Evolutionary conservation across 2,888 invertebrate genomes (phyloP), one percentile per base, ranked within the genome.

Genomic region (Rosalia funebris): DNA sequence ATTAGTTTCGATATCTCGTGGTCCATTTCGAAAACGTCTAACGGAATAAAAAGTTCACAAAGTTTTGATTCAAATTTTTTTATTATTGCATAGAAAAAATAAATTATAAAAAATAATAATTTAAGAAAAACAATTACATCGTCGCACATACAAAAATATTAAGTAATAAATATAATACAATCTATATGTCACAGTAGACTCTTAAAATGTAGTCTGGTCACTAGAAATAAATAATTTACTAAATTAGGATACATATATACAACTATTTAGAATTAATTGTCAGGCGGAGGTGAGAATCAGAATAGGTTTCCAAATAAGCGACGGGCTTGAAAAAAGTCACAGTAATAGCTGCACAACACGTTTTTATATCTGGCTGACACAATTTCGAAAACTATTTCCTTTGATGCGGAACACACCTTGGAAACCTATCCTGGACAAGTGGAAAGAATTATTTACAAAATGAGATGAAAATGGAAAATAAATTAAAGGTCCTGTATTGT

Each of bases 141-240:
- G 16, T 36, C n/a, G 19, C 19, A 36, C 36, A 36, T 36, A 48
- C 19, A 48, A 48, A 31, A 17, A 36, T 36, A 48, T 41, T 41
- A 41, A 41, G 41, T 48, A 50, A 50, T 50, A 50, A 50, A 50
- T 50, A 50, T 50, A 50, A 50, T 50, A 50, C 50, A 50, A 39
- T 39, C 11, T 9, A 37, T n/a, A n/a, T 37, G 7, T 25, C 52
- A 52, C 39, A 17, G 37, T 19, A 31, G 25, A 52, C 41, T 10
- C 31, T 25, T 45, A 45, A 45, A 52, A 52, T 52, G 10, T 34
- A 34, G 34, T 25, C 25, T 25, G n/a, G 25, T 25, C 25, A 25
- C 7, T 25, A 34, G 25, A 25, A 11, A 11, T 7, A 34, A 34
- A 34, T 34, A 34, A 34, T 11, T 34, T 34, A 34, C 2, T 34